phyloP scores from a whole-genome alignment of 2,888 invertebrate genomes.

The Hydrotaea cyrtoneurina region DNA sequence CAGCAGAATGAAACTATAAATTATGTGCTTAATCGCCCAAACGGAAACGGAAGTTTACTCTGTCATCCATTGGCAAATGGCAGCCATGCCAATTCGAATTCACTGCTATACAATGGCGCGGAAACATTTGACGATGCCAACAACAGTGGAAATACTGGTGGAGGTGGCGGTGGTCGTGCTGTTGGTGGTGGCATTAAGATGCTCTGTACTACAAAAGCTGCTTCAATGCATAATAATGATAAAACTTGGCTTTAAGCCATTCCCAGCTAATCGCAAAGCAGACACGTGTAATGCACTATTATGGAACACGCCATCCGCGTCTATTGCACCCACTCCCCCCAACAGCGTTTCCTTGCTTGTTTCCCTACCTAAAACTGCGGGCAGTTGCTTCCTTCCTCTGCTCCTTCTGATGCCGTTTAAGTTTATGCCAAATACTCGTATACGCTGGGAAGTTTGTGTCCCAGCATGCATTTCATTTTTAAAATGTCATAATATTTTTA shows the following conservation, averaged over 20 bases:
- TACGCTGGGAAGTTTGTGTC: not conserved
- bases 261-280: not conserved
- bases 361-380: constrained; percentile 14
- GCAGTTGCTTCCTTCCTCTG: not conserved
- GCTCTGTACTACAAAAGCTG: constrained; percentile 50
- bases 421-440: not conserved
- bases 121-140: constrained; percentile 46
- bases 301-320: not conserved
- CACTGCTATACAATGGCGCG: constrained; percentile 41
- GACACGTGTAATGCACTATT: not conserved
- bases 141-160: not conserved
- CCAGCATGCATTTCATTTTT: not conserved
- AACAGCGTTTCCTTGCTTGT: not conserved
- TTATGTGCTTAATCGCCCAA: constrained; percentile 46
- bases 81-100: constrained; percentile 42
- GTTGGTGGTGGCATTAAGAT: constrained; percentile 28
- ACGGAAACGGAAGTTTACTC: constrained; percentile 60
- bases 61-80: constrained; percentile 57
- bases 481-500: constrained; percentile 19
- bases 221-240: constrained; percentile 69
- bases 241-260: constrained; percentile 77
- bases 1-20: constrained; percentile 59
- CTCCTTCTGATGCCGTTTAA: not conserved
- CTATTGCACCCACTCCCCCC: too few species aligned
- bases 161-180: constrained; percentile 13